Evolutionary conservation across 1,140 invertebrate genomes (phyloP), one percentile per base, ranked within the genome.

Genomic region (Ips nitidus): DNA sequence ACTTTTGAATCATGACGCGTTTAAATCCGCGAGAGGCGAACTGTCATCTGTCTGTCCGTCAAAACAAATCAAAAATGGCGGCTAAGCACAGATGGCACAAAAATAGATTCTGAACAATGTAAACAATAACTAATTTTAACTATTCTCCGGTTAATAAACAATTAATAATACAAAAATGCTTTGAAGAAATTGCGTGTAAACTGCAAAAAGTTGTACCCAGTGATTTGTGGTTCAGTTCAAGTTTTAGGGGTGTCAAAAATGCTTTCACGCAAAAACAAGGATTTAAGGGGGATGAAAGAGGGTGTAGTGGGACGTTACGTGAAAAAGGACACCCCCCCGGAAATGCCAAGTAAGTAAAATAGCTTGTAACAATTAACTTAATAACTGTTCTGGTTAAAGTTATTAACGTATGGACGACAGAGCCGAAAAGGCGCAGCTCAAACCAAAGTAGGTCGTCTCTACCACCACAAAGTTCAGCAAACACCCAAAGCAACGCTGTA

Each of bases 251-350:
- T 22, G 22, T 22, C 22, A 22, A 22, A 22, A 22, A 91, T 92
- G 90, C 81, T 91, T 69, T 92, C 91, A 43, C 86, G 91, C 72
- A 93, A 93, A 82, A 93, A 91, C 81, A 92, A 93, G 81, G 89
- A 91, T 75, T 86, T 89, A 69, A 88, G 90, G 79, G 88, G 89
- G 63, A 88, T 94, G 50, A 94, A 95, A 81, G 94, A 97, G 84
- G 94, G 94, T 65, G 92, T 97, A 59, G 93, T 94, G 66, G 95
- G 95, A 2, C 96, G 94, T 87, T 98, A 98, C 86, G 92, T 98
- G 4, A 98, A 98, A 80, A 95, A 97, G 84, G 95, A 98, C 79
- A 94, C 92, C 40, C 94, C 94, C 43, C 93, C 95, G 45, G 91
- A 95, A 83, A 90, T 97, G 80, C 90, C 92, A 79, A 92, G 92